Conservation (phyloP, 2,797 vertebrate genomes). For the Brachymystax lenok region DNA sequence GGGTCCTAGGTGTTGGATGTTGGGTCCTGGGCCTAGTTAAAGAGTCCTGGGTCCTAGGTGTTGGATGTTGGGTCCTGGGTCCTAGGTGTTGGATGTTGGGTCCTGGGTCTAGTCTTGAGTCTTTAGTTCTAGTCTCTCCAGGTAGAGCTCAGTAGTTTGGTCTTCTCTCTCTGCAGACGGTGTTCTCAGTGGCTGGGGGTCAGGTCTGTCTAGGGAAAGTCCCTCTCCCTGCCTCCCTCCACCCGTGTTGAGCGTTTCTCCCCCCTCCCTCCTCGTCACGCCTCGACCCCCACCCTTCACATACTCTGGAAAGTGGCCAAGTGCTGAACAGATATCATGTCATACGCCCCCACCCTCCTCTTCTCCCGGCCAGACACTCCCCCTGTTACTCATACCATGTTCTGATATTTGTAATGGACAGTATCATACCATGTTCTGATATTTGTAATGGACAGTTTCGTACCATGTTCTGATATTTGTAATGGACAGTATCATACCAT, state of each 20-base stretch:
- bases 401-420: too few species aligned
- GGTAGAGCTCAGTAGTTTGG: neutral
- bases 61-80: neutral
- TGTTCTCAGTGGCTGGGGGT: neutral
- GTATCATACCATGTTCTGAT: too few species aligned
- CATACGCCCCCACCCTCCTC: neutral
- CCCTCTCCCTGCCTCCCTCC: neutral
- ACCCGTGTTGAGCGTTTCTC: neutral
- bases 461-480: too few species aligned
- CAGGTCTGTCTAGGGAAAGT: neutral
- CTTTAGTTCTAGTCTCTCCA: neutral
- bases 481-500: too few species aligned
- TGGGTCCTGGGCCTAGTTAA: too few species aligned
- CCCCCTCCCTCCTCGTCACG: neutral
- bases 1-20: too few species aligned
- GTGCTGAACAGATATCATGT: neutral
- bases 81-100: too few species aligned
- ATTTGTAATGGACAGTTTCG: too few species aligned
- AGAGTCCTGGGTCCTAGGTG: neutral
- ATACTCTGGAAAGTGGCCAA: neutral
- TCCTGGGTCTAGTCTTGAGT: neutral
- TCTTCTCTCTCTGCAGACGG: neutral
- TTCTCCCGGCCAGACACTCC: neutral
- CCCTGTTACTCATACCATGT: neutral
- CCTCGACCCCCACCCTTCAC: neutral